These are phyloP conservation scores for Agriopis marginaria DNA, from an alignment of 2,888 invertebrate genomes.

Conservation along the genomic window DNA sequence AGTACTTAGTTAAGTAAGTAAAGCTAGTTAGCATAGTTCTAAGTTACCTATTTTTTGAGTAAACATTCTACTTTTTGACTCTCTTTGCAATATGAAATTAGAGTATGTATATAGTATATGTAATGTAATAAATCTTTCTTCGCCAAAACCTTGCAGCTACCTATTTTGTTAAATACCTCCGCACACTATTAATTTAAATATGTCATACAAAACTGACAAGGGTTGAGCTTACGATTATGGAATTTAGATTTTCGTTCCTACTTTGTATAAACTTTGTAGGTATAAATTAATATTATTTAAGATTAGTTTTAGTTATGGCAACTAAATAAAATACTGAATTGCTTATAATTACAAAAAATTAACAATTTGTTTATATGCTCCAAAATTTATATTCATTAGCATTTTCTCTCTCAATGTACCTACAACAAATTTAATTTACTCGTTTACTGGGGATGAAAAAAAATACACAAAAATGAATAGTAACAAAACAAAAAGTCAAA, in stretches of 20 bases:
- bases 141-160: constrained; percentile 53
- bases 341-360: neutral
- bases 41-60: no score
- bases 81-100: neutral
- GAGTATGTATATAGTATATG: constrained; percentile 4
- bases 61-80: no score
- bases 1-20: no score
- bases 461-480: no score
- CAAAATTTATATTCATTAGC: neutral
- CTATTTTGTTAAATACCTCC: constrained; percentile 71
- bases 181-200: constrained; percentile 75
- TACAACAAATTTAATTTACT: neutral
- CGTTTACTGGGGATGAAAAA: no score
- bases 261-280: no score
- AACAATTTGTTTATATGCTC: no score
- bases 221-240: constrained; percentile 62
- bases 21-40: no score
- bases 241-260: constrained; percentile 29
- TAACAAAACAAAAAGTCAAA: no score
- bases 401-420: constrained; percentile 24
- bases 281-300: neutral
- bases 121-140: constrained; percentile 48
- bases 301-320: neutral
- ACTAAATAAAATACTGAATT: neutral
- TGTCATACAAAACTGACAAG: constrained; percentile 70